Base-by-base conservation (phyloP, 1,140 invertebrate genomes). In the Ceratosolen solmsi region DNA sequence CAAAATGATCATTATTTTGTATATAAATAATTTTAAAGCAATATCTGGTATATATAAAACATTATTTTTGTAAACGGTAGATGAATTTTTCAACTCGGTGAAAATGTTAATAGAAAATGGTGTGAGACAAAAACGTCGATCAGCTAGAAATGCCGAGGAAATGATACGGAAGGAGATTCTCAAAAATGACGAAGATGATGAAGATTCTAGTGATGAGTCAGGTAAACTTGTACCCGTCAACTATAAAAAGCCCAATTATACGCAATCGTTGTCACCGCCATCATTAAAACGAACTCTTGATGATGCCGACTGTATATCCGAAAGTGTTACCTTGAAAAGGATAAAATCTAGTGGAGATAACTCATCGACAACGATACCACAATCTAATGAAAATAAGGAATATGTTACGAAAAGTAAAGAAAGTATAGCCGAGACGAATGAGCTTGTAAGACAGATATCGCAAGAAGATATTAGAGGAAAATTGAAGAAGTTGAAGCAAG, bases 141-240 rank as follows among this genome's bases (percentile, higher is more conserved):
- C 88, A 49, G 89, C 89, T 9, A 86, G 79, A 73, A 89, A 87
- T 77, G 89, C 89, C 5, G 88, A 89, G 79, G 87, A 89, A 65
- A 87, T 89, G 58, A 89, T 90, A 30, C 83, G 86, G 17, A 89
- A 88, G 56, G 85, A 88, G 20, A 86, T 84, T 54, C 75, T 87
- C 9, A 86, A 84, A 56, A 74, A 84, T 13, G 86, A 89, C 20
- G 87, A 85, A 27, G 89, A 89, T 15, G 70, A 58, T 80, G 79
- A 86, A 65, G 82, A 88, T 36, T 87, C 85, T 0, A 87, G 79
- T 27, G 87, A 89, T 68, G 49, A 75, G 49, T 75, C 80, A 2
- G 85, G 84, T 36, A 85, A 86, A 60, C 71, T 85, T 46, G 81
- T 89, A 11, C 27, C 25, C 25, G 70, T 86, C 13, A 87, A 86